Conservation (phyloP, 2,888 invertebrate genomes). For the Lepeophtheirus nordmannii region DNA sequence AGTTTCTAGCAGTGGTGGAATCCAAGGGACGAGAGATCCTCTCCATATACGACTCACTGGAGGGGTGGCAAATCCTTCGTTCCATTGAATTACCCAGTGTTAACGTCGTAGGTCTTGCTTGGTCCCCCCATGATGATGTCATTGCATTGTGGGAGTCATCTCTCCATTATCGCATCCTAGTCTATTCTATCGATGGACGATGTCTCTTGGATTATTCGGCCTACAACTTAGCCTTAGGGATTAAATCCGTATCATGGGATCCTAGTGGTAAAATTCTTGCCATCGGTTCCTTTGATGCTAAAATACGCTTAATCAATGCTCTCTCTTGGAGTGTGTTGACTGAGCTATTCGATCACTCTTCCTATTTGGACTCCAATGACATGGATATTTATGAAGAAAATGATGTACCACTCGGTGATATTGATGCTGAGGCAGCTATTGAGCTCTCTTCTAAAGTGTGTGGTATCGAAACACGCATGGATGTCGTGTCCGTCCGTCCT, state of each 20-base stretch:
- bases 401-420: neutral
- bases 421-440: slow-evolving; percentile 2
- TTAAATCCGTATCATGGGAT: neutral
- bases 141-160: neutral
- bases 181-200: neutral
- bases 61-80: slow-evolving; percentile 7
- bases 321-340: slow-evolving; percentile 1
- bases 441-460: neutral
- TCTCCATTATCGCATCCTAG: neutral
- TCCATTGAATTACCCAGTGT: neutral
- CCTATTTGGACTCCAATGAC: neutral
- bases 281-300: neutral
- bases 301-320: slow-evolving; percentile 8
- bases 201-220: neutral
- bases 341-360: slow-evolving; percentile 4
- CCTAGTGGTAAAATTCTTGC: neutral
- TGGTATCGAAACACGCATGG: neutral
- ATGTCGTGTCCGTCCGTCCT: neutral
- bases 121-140: neutral
- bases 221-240: neutral
- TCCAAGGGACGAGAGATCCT: neutral
- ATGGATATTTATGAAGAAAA: slow-evolving; percentile 2
- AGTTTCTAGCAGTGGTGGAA: neutral
- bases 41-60: neutral
- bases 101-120: neutral